Evolutionary conservation across 2,797 vertebrate species (phyloP), one percentile per base, ranked within the genome.

Genomic region (Toxotes lorentzi): DNA sequence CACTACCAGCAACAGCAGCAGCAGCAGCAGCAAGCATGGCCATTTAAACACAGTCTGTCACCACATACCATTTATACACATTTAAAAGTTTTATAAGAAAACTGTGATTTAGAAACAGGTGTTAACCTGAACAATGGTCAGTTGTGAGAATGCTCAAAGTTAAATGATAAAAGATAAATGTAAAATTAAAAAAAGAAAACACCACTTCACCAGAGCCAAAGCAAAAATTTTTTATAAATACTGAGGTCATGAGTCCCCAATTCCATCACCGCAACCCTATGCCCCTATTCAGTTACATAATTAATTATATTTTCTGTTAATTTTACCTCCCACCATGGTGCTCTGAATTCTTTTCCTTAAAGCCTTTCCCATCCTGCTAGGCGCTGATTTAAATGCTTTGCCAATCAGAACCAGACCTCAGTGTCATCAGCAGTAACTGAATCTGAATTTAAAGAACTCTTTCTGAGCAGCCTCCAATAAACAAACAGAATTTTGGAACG

Each of bases 31-130:
- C 54, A 21, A 65, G 59, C 72, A 69, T 73, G 73, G 68, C 19
- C 41, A 57, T 79, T 87, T 73, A 77, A 79, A 87, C 78, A 86
- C 72, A 75, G 60, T 1, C 86, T 78, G 70, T 40, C 64, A 57
- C 54, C 48, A 62, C 50, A 76, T 17, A 67, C 38, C 70, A 76
- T 64, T 70, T 64, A 70, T 62, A 67, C 70, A 77, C 12, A 63
- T 80, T 81, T 50, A 24, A 89, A 76, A 57, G 53, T 79, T 85
- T 73, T 63, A 76, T 76, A 61, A 61, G 47, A 70, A 78, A 70
- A 77, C 24, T 64, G 24, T 35, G 27, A 73, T 74, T 82, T 85
- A 65, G 69, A 88, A 89, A 82, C 63, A 76, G 71, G 76, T 70
- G 64, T 69, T 73, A 54, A 48, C 34, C 17, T 58, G 58, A 71